These are phyloP conservation scores for Tetragonula clypearis DNA, from an alignment of 1,140 invertebrate genomes.

Conservation along the genomic window DNA sequence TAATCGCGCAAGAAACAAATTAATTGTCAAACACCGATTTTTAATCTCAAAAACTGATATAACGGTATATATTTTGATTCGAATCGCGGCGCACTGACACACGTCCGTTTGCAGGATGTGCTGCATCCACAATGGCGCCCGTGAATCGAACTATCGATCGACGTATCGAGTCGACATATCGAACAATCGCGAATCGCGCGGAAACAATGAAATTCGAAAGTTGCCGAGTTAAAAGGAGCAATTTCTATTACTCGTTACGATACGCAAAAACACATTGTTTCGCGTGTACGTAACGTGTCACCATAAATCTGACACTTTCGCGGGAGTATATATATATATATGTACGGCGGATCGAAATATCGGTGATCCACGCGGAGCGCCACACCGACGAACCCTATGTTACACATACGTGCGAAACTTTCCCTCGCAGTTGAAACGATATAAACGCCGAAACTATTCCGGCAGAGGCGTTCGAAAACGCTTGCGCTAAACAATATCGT, in stretches of 20 bases:
- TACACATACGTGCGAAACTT: not conserved
- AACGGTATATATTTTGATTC: not conserved
- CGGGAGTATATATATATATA: not conserved
- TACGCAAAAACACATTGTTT: not conserved
- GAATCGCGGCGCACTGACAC: not conserved
- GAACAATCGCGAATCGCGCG: not conserved
- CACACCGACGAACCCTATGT: not conserved
- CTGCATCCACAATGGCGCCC: not conserved
- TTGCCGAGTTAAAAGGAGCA: not conserved
- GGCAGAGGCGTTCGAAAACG: not conserved
- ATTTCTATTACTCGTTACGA: not conserved
- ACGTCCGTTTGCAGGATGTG: not conserved
- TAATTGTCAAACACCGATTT: not conserved
- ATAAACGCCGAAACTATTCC: not conserved
- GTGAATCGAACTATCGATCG: not conserved
- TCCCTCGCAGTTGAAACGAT: not conserved
- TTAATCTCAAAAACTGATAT: not conserved
- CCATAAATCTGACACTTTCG: conserved; percentile 24
- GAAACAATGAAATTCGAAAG: not conserved
- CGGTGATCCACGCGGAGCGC: conserved; percentile 14
- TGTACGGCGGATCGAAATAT: not conserved
- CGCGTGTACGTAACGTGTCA: not conserved
- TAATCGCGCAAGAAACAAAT: not conserved
- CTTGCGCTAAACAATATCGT: not conserved
- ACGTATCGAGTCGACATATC: not conserved